Evolutionary conservation across 92 coral and sea anemone genomes (phyloP).

Genomic region (Pocillopora grandis): DNA sequence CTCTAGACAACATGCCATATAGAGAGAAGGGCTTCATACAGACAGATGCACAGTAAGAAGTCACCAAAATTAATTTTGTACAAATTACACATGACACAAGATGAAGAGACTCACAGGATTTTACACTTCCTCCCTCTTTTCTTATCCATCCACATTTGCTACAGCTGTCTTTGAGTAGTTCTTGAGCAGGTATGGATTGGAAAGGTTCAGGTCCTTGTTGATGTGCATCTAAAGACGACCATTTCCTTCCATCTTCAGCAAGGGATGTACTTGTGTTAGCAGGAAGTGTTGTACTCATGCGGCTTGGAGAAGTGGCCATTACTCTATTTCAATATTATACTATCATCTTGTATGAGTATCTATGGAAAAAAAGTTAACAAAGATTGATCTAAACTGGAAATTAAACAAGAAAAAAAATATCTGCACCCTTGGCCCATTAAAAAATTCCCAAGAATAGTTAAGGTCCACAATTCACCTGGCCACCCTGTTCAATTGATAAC

Average conservation of each 20-base stretch:
- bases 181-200: slow-evolving; percentile 82
- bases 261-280: background rate
- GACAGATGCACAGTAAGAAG: too few species aligned
- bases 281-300: background rate
- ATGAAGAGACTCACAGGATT: slow-evolving; percentile 67
- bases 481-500: too few species aligned
- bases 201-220: slow-evolving; percentile 75
- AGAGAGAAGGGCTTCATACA: too few species aligned
- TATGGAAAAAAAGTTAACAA: too few species aligned
- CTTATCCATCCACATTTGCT: slow-evolving; percentile 93
- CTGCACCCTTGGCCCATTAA: too few species aligned
- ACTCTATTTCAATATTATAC: background rate
- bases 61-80: too few species aligned
- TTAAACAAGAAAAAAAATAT: too few species aligned
- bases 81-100: background rate
- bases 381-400: too few species aligned
- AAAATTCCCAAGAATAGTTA: too few species aligned
- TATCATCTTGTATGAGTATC: background rate
- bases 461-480: too few species aligned
- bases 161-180: slow-evolving; percentile 73
- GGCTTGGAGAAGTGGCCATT: slow-evolving; percentile 13
- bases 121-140: slow-evolving; percentile 77
- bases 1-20: too few species aligned
- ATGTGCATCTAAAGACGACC: slow-evolving; percentile 26
- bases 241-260: background rate